Evolutionary conservation across 2,888 invertebrate genomes (phyloP), one percentile per base, ranked within the genome.

Genomic region (Platerodrilus igneus): DNA sequence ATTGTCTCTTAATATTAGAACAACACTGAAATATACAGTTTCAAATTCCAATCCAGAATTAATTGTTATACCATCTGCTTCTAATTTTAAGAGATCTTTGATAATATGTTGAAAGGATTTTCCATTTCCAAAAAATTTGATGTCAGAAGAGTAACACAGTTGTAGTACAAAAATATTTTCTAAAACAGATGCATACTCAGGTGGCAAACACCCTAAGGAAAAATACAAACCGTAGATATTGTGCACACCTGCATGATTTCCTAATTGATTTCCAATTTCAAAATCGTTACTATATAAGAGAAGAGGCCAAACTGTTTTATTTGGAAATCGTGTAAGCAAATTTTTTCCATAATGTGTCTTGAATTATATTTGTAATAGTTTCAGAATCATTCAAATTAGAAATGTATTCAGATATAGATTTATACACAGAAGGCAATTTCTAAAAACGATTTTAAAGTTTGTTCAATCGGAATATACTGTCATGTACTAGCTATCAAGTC

Each of bases 91-190:
- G 8, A 35, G 15, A 8, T 35, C 35, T 3, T 18, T 10, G 2
- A 35, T 15, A n/a, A n/a, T n/a, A n/a, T n/a, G n/a, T n/a, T n/a
- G n/a, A n/a, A n/a, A n/a, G n/a, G n/a, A n/a, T n/a, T n/a, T n/a
- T n/a, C n/a, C n/a, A 4, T 35, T 35, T 6, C 26, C 27, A 19
- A 18, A 27, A n/a, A 2, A n/a, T 18, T 35, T 35, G n/a, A 3
- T 8, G 17, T 26, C 35, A 4, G 9, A 4, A 9, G 26, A 35
- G 18, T 17, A 33, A 13, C 13, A 10, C 9, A 22, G 10, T 18
- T 35, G 27, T 8, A 14, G n/a, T 9, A 35, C n/a, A 26, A 35
- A 35, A 26, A 35, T 27, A 35, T 35, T 35, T 35, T 35, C 23
- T 9, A 35, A n/a, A 7, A 19, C 4, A 2, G 35, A 25, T 9